Evolutionary conservation across 2,797 vertebrate genomes (phyloP), one percentile per base, ranked within the genome.

Genomic region (Enteromius unitaeniatus): DNA sequence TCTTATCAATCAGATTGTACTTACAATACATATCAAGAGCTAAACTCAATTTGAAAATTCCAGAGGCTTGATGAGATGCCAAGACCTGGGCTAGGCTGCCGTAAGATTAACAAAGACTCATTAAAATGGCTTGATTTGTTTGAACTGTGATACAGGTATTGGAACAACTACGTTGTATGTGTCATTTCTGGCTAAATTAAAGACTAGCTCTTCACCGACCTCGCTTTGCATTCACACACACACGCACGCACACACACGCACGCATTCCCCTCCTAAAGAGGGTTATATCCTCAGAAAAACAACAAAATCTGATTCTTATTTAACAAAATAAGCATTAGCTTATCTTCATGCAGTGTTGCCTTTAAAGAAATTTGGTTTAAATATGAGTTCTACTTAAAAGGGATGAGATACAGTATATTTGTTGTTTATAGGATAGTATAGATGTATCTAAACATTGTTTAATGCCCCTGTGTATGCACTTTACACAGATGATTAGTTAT

Each of bases 321-420:
- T 86, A 74, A 79, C 53, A 86, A 91, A 93, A 89, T 92, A 86
- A 92, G 90, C 91, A 85, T 91, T 92, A 91, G 93, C 90, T 91
- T 92, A 91, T 89, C 87, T 89, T 91, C 94, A 95, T 95, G 95
- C 95, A 94, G 82, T 84, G 87, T 89, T 88, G 88, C 91, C 84
- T 88, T 89, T 88, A 90, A 87, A 92, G 88, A 91, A 88, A 92
- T 91, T 90, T 91, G 91, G 86, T 93, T 91, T 91, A 91, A 91
- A 88, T 91, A 92, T 88, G 89, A 92, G 88, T 91, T 89, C 89
- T 93, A 94, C 93, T 89, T 93, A 93, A 92, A 93, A 86, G 84
- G 91, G 93, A 89, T 90, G 92, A 90, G 91, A 90, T 85, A 89
- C 53, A 37, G 82, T 86, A 89, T 86, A 90, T 89, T 89, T 88